These are phyloP conservation scores for Carassius gibelio DNA, from an alignment of 2,113 vertebrate genomes.

Conservation along the genomic window DNA sequence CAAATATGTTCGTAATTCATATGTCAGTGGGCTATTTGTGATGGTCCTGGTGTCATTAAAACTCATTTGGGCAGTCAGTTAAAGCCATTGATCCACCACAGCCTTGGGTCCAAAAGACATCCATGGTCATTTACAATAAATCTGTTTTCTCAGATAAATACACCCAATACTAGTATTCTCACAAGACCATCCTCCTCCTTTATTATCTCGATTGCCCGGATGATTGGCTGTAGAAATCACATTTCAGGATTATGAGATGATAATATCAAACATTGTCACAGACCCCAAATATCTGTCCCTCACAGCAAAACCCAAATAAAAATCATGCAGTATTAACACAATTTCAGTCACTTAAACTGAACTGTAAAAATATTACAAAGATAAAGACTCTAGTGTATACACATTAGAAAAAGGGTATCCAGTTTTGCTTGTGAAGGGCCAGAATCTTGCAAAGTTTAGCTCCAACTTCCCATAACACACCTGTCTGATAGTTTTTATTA, in stretches of 20 bases:
- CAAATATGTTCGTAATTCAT: no score
- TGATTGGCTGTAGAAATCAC: not conserved
- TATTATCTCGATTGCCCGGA: no score
- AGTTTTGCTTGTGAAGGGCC: not conserved
- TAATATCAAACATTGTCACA: not conserved
- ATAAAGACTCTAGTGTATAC: not conserved
- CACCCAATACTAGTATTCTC: not conserved
- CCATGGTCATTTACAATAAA: not conserved
- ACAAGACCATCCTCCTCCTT: not conserved
- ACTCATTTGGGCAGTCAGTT: no score
- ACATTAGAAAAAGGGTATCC: not conserved
- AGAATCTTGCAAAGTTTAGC: not conserved
- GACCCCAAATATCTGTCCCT: no score
- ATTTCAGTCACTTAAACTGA: not conserved
- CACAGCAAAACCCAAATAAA: not conserved
- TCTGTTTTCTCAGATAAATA: not conserved
- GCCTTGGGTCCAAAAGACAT: not conserved
- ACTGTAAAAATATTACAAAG: not conserved
- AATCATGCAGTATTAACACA: not conserved
- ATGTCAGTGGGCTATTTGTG: no score
- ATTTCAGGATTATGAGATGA: not conserved
- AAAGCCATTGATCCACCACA: not conserved
- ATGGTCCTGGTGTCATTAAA: no score
- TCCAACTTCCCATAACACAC: not conserved
- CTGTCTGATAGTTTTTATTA: not conserved